Evolutionary conservation across 2,113 vertebrate genomes (phyloP).

Genomic region (Neoarius graeffei): DNA sequence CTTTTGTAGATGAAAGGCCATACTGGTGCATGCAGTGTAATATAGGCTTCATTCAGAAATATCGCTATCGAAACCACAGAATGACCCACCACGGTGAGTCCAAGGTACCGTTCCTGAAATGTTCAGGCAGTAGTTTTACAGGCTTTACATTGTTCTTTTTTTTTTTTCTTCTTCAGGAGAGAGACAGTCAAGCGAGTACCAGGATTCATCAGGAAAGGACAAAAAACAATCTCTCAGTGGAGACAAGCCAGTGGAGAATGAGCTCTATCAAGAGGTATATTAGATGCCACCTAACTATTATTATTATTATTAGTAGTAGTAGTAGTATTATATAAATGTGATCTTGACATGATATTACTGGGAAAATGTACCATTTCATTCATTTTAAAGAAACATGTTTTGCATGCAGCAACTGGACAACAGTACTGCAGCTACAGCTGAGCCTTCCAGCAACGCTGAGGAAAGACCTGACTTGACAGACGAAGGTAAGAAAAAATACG

Average conservation of each 20-base stretch:
- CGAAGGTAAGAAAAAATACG: not conserved
- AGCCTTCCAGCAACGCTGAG: not conserved
- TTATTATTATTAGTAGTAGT: too few relatives aligned
- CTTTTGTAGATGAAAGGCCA: constrained; percentile 83
- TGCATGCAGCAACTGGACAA: not conserved
- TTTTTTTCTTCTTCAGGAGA: constrained; percentile 72
- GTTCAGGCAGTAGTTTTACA: not conserved
- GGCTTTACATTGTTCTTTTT: not conserved
- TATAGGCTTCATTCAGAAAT: constrained; percentile 99
- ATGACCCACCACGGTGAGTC: constrained; percentile 89
- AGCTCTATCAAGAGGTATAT: constrained; percentile 85
- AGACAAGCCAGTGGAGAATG: constrained; percentile 94
- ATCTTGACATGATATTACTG: not conserved
- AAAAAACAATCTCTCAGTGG: constrained; percentile 95
- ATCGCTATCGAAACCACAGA: constrained; percentile 90
- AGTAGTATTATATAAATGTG: not conserved
- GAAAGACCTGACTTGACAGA: not conserved
- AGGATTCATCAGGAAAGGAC: constrained; percentile 95
- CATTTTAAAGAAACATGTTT: not conserved
- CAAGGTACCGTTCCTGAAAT: not conserved
- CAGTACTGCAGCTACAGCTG: not conserved
- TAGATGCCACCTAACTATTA: not conserved
- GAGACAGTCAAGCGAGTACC: constrained; percentile 90
- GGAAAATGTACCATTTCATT: not conserved
- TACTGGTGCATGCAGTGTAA: constrained; percentile 96